Percentiles rank a stretch among this genome's conserved stretches.
phyloP scores from a whole-genome alignment of 2,113 vertebrate genomes.

The Ciconia boyciana region DNA sequence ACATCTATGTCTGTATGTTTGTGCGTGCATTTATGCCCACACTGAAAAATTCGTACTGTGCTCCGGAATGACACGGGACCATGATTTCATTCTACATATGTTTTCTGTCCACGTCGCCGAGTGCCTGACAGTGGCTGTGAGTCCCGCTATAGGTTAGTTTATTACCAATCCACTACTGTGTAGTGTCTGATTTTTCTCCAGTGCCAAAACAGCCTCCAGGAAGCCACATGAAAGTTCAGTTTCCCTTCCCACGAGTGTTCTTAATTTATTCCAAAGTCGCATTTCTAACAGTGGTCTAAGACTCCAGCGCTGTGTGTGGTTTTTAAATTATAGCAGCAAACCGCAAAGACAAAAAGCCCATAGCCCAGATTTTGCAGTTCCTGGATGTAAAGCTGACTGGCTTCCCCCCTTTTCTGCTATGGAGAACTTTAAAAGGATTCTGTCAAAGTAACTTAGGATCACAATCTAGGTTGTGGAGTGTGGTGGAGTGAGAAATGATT shows the following conservation, averaged over 20 bases:
- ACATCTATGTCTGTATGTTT: not conserved
- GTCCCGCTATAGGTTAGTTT: not conserved
- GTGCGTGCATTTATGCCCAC: not conserved
- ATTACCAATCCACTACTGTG: slow-evolving; percentile 15
- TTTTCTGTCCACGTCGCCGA: not conserved
- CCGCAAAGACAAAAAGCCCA: slow-evolving; percentile 41
- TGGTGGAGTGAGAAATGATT: not conserved
- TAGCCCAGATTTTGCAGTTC: slow-evolving; percentile 37
- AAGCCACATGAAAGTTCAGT: slow-evolving; percentile 56
- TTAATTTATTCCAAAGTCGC: slow-evolving; percentile 60
- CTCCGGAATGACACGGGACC: not conserved
- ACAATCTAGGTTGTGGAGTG: not conserved
- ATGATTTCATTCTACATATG: not conserved
- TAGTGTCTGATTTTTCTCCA: slow-evolving; percentile 14
- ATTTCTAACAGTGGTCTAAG: slow-evolving; percentile 62
- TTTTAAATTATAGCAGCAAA: slow-evolving; percentile 69
- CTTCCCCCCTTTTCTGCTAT: not conserved
- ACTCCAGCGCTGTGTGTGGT: slow-evolving; percentile 37
- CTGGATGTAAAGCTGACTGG: slow-evolving; percentile 27
- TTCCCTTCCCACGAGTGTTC: slow-evolving; percentile 56
- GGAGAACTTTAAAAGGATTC: slow-evolving; percentile 12
- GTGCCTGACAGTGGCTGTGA: not conserved
- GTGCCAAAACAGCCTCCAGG: slow-evolving; percentile 46
- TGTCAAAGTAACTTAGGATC: slow-evolving; percentile 32
- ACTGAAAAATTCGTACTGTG: not conserved